Base-by-base conservation (phyloP, 2,797 vertebrate genomes). In the Calcarius lapponicus region DNA sequence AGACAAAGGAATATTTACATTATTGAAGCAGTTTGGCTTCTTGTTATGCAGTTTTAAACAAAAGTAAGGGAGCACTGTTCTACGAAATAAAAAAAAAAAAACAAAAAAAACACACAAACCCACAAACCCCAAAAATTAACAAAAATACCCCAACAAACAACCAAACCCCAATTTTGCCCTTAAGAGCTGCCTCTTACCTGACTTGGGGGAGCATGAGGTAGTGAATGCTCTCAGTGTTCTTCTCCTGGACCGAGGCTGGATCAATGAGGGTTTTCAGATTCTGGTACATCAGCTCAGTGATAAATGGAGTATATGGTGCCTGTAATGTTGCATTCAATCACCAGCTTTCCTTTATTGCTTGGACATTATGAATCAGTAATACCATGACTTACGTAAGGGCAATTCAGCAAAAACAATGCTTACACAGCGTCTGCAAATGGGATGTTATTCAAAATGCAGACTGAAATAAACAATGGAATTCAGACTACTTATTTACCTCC, bases 271-370 rank as follows among this genome's bases (percentile, higher is more conserved):
- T 98, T 95, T 98, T 98, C 93, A 99, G 98, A 96, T 99, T 99
- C 98, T 99, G 99, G 97, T 99, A 99, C 98, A 99, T 99, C 98
- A 99, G 97, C 97, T 99, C 99, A 18, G 99, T 99, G 95, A 99
- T 99, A 98, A 99, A 99, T 32, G 99, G 99, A 65, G 99, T 99
- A 92, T 99, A 99, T 25, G 99, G 99, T 93, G 99, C 99, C 99
- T 99, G 97, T 15, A 93, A 96, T 11, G n/a, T 90, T 92, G 78
- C 47, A 92, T 73, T 88, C 69, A 60, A 61, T 92, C 79, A 89
- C 31, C 47, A 84, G n/a, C 50, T 72, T 67, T 51, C 67, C 32
- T 72, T 91, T 91, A 91, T 25, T 73, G 80, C 80, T 89, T 53
- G 64, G 29, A 67, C 31, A 61, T 90, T 73, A 80, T 40, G 45